Evolutionary conservation across 1,140 invertebrate genomes (phyloP), one percentile per base, ranked within the genome.

Genomic region (Phocides pigmalion): DNA sequence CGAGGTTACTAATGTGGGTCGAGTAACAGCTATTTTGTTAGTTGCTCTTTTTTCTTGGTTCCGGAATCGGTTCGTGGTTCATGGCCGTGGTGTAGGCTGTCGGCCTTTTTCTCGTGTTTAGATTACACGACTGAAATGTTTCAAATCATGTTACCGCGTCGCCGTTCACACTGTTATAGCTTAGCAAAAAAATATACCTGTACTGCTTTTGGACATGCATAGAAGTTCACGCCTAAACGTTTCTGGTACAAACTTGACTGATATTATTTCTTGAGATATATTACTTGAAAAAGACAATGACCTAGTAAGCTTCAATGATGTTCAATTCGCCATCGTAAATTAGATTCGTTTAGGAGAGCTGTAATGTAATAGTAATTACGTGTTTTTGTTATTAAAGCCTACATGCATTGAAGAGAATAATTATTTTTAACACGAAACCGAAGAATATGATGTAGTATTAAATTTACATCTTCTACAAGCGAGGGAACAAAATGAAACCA

Each of bases 1-100:
- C 85, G 81, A 80, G 88, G 88, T 79, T 81, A 80, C 49, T 64
- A 71, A 91, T 89, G 87, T 91, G 77, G 88, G 87, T 84, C 88
- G 83, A 83, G 79, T 84, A 87, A 89, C 88, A 86, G 88, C 85
- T 87, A 86, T 87, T 62, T 78, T 77, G 80, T 77, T 85, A 81
- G 76, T 74, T 80, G 71, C 77, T 82, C 71, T 76, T 82, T 86
- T 82, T 81, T 84, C 74, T 82, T 54, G 71, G 69, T 68, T 65
- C 28, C 56, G 54, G 70, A 41, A 68, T 47, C 50, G 35, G 51
- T 64, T 53, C 25, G 62, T 61, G 53, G 76, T 83, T 88, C 82
- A 85, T 62, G 85, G 84, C 72, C 81, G 73, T 67, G 71, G 72
- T 71, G 78, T 79, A 44, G 64, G 64, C 17, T 47, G n/a, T 62